Base-by-base conservation (phyloP, 2,888 invertebrate genomes). In the Adela reaumurella region DNA sequence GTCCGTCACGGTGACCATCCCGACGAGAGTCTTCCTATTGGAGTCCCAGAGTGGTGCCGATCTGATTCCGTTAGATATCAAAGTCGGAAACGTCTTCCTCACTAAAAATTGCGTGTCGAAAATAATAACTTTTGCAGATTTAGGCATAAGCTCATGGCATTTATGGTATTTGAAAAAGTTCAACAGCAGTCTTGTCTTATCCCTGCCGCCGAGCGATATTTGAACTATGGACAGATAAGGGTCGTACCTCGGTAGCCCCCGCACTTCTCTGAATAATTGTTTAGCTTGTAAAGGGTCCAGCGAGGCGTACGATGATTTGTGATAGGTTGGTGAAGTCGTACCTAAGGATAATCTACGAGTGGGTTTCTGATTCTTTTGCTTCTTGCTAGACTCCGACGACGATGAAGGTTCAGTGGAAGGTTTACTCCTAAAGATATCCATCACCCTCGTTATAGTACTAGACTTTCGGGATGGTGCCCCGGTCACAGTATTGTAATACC, bases 151-250 rank as follows among this genome's bases (percentile, higher is more conserved):
- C 65, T 78, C 78, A 54, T 78, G 72, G 59, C 78, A 78, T 62
- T 77, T 77, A 56, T 78, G 78, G 59, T 76, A 79, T 57, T 71
- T 78, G 56, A 79, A 79, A 61, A 79, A 79, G 55, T 78, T 79
- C 54, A 78, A 62, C 54, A 78, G 60, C 19, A 78, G 64, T 55
- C 74, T 65, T 18, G 78, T 76, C 62, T 77, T 78, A 58, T 78
- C 78, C 58, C 78, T 63, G 47, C 78, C 78, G 44, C 78, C 78
- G 55, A 77, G 62, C 43, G 78, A 77, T 61, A 78, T 78, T 65
- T 78, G 78, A 53, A 78, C 78, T 57, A 78, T 77, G 20, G 78
- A 77, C 62, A 77, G 67, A 61, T 77, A 78, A 43, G 78, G 78
- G 54, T 78, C 78, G 56, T 74, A 76, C 61, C 70, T 78, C 46